Evolutionary conservation across 2,888 invertebrate species (phyloP).

Genomic region (Cylindroiulus punctatus): DNA sequence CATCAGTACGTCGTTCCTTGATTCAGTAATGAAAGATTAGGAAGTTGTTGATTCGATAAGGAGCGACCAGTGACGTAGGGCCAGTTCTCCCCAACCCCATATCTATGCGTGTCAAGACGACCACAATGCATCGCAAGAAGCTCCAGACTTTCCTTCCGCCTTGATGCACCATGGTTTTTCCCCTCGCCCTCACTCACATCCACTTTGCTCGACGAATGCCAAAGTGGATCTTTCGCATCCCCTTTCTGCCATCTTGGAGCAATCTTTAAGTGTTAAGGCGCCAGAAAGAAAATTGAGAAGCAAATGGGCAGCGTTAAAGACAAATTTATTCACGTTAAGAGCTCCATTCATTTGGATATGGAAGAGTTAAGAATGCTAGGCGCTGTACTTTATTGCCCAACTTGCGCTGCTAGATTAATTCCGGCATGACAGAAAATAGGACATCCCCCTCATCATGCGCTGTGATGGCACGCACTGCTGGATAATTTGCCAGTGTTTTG

Average conservation of each 20-base stretch:
- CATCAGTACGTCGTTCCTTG: constrained; percentile 11
- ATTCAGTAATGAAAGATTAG: constrained; percentile 45
- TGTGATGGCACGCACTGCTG: not conserved
- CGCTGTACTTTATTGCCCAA: constrained; percentile 24
- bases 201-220: not conserved
- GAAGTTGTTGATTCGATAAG: constrained; percentile 45
- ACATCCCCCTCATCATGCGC: not conserved
- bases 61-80: not conserved
- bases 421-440: constrained; percentile 29
- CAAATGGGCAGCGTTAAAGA: constrained; percentile 47
- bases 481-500: not conserved
- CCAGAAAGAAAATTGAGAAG: constrained; percentile 47
- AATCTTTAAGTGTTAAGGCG: constrained; percentile 47
- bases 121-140: not conserved
- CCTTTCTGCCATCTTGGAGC: not conserved
- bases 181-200: not conserved
- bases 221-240: constrained; percentile 16
- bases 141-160: not conserved
- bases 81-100: not conserved
- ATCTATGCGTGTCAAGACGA: not conserved
- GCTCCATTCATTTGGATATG: constrained; percentile 45
- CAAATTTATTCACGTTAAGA: constrained; percentile 47
- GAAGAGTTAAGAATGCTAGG: constrained; percentile 8
- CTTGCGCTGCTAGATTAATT: constrained; percentile 32
- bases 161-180: not conserved